phyloP scores from a whole-genome alignment of 2,888 invertebrate species.

The Drosophila melanocephala region DNA sequence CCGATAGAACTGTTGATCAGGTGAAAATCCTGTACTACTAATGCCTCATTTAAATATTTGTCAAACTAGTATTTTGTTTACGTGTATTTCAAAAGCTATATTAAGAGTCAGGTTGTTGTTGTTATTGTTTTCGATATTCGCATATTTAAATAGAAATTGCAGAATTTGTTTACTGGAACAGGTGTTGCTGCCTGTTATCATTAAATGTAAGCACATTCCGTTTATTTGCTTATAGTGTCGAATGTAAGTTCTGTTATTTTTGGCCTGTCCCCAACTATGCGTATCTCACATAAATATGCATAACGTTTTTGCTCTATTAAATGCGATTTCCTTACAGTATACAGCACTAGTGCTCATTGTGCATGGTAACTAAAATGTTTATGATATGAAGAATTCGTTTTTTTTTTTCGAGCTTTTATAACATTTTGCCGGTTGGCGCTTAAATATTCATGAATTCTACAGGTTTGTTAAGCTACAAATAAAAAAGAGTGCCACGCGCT shows the following conservation, averaged over 20 bases:
- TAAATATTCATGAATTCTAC: constrained; percentile 51
- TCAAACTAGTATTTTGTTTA: constrained; percentile 84
- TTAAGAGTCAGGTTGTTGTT: constrained; percentile 42
- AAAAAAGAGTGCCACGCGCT: constrained; percentile 42
- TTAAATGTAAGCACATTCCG: constrained; percentile 23
- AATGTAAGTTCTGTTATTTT: constrained; percentile 9
- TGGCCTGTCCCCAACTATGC: constrained; percentile 7
- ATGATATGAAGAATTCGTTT: constrained; percentile 28
- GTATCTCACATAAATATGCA: not conserved
- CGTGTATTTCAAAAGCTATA: constrained; percentile 59
- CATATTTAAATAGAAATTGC: constrained; percentile 57
- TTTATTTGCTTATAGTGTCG: constrained; percentile 29
- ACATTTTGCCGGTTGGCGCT: constrained; percentile 34
- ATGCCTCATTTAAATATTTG: constrained; percentile 78
- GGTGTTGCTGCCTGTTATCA: constrained; percentile 52
- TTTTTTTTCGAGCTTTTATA: constrained; percentile 18
- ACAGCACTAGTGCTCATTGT: constrained; percentile 27
- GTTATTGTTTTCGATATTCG: constrained; percentile 38
- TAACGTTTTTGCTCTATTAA: constrained; percentile 35
- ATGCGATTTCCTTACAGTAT: constrained; percentile 8
- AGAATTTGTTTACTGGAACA: constrained; percentile 65
- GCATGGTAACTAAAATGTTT: constrained; percentile 30
- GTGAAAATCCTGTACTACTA: constrained; percentile 77
- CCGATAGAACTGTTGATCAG: constrained; percentile 36
- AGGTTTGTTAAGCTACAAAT: constrained; percentile 32